Percentiles rank a stretch among this genome's conserved stretches.
Evolutionary conservation across 2,888 invertebrate genomes (phyloP).

Genomic region (Omphaloscelis lunosa): DNA sequence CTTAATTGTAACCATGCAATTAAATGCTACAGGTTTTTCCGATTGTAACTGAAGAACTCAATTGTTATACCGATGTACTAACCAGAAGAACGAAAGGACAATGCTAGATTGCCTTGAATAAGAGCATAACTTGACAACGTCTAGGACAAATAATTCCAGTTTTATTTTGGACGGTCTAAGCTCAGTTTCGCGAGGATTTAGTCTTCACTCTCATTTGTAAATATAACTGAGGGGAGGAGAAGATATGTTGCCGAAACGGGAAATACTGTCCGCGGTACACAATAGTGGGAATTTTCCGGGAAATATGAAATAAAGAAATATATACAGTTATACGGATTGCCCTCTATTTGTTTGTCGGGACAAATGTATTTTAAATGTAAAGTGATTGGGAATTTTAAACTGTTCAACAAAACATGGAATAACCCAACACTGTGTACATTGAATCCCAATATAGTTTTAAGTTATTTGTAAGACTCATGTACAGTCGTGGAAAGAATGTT

Average conservation of each 20-base stretch:
- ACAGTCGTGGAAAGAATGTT: conserved; percentile 70
- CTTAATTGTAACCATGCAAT: conserved; percentile 56
- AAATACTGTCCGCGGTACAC: conserved; percentile 48
- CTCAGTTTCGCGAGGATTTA: conserved; percentile 38
- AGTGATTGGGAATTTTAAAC: conserved; percentile 38
- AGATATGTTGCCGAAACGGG: conserved; percentile 32
- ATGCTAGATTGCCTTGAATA: background rate
- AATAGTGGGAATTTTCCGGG: conserved; percentile 39
- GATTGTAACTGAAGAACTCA: conserved; percentile 39
- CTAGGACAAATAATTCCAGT: conserved; percentile 24
- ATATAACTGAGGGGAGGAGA: conserved; percentile 50
- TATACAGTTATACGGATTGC: conserved; percentile 57
- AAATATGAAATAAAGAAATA: no score
- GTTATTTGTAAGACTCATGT: conserved; percentile 63
- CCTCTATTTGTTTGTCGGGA: conserved; percentile 63
- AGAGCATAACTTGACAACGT: background rate
- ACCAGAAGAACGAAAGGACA: background rate
- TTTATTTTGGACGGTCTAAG: conserved; percentile 48
- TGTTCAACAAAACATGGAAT: conserved; percentile 33
- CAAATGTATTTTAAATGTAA: conserved; percentile 42
- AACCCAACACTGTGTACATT: conserved; percentile 58
- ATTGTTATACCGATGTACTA: conserved; percentile 12
- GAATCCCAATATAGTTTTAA: conserved; percentile 51
- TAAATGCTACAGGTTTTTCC: conserved; percentile 50
- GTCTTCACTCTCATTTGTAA: conserved; percentile 58